Conservation (phyloP, 2,888 invertebrate genomes). For the Acrocyrtus sp. region DNA sequence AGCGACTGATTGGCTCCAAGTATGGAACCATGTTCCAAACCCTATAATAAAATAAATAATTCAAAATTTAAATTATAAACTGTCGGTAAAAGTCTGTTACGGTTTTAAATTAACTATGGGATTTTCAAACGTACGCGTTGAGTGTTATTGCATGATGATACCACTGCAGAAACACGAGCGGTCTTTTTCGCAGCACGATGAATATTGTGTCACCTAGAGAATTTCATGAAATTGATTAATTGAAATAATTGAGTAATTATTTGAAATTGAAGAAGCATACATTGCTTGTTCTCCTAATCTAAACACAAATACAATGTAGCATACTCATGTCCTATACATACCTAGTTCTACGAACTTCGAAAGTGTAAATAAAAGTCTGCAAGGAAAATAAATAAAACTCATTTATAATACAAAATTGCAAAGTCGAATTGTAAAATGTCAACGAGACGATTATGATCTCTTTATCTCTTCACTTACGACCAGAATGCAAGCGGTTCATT, state of each 20-base stretch:
- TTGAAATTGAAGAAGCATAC: too few relatives aligned
- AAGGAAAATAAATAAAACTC: neutral
- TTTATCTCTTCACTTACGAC: slow-evolving; percentile 34
- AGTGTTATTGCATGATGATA: slow-evolving; percentile 35
- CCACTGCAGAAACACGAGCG: slow-evolving; percentile 89
- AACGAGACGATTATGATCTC: too few relatives aligned
- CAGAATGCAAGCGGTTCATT: slow-evolving; percentile 33
- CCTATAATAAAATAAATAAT: slow-evolving; percentile 67
- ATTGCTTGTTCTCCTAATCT: too few relatives aligned
- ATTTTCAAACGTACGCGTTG: slow-evolving; percentile 24
- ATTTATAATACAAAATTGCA: neutral
- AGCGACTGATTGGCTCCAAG: slow-evolving; percentile 88
- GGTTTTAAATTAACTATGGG: slow-evolving; percentile 1
- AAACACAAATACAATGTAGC: too few relatives aligned
- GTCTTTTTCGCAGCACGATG: slow-evolving; percentile 91
- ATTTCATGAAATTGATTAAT: too few relatives aligned
- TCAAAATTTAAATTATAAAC: neutral
- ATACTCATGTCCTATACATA: too few relatives aligned
- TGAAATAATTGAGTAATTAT: too few relatives aligned
- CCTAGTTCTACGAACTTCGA: slow-evolving; percentile 40
- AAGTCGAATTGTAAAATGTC: too few relatives aligned
- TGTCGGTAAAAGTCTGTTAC: neutral
- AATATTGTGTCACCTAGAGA: slow-evolving; percentile 70
- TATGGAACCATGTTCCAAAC: slow-evolving; percentile 95
- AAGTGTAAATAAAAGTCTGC: slow-evolving; percentile 35